These are phyloP conservation scores for Stichopus chloronotus DNA, from an alignment of 35 echinoderm and acorn worm species.

Conservation along the genomic window DNA sequence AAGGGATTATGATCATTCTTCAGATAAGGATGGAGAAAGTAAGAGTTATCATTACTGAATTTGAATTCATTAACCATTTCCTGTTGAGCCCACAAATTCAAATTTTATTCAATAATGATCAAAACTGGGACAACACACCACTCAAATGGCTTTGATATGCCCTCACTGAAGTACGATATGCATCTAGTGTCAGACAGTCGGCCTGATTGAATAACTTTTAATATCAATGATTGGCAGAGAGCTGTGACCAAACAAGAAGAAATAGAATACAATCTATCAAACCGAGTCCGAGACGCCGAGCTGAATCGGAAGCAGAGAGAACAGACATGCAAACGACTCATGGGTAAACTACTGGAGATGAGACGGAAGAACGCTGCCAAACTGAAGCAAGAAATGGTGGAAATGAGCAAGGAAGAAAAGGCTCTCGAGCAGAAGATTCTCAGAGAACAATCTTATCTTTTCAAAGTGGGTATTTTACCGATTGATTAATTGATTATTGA, in stretches of 20 bases:
- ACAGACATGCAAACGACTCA: slow-evolving; percentile 63
- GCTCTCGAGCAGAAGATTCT: slow-evolving; percentile 87
- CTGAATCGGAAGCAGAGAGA: slow-evolving; percentile 79
- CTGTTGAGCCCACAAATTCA: too few relatives aligned
- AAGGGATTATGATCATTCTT: too few relatives aligned
- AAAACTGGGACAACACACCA: too few relatives aligned
- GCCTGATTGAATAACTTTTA: neutral
- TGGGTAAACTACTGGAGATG: slow-evolving; percentile 75
- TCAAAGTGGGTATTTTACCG: slow-evolving; percentile 65
- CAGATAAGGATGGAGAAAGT: too few relatives aligned
- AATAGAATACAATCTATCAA: slow-evolving; percentile 88
- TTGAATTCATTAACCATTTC: too few relatives aligned
- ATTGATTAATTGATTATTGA: neutral
- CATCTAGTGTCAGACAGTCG: too few relatives aligned
- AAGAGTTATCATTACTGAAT: too few relatives aligned
- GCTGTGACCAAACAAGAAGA: slow-evolving; percentile 90
- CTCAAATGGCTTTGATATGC: too few relatives aligned
- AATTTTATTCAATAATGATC: too few relatives aligned
- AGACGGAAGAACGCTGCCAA: slow-evolving; percentile 69
- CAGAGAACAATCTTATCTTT: slow-evolving; percentile 82
- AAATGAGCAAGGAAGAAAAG: slow-evolving; percentile 66
- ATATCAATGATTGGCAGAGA: slow-evolving; percentile 57
- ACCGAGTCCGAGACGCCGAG: slow-evolving; percentile 77
- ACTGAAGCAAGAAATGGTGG: slow-evolving; percentile 83
- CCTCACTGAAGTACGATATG: too few relatives aligned